Evolutionary conservation across 2,113 vertebrate genomes (phyloP).

Genomic region (Collichthys lucidus): DNA sequence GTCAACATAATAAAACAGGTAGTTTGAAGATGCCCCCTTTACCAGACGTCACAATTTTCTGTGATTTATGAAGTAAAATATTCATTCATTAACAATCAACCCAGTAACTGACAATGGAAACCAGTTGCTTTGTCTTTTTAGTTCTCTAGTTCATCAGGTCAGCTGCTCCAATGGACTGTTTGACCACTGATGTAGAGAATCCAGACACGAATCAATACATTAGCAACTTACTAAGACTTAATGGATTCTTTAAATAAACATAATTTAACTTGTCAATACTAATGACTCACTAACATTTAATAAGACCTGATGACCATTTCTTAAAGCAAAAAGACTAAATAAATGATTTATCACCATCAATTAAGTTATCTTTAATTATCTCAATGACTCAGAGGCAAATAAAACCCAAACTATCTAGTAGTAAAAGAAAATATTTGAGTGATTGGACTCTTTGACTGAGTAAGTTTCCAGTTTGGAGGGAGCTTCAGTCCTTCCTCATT

Average conservation of each 20-base stretch:
- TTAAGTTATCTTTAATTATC: not conserved
- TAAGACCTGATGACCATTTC: too few relatives aligned
- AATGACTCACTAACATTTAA: too few relatives aligned
- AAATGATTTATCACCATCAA: not conserved
- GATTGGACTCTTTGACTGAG: not conserved
- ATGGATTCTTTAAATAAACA: too few relatives aligned
- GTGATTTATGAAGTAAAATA: too few relatives aligned
- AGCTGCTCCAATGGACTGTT: not conserved
- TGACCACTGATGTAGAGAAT: not conserved
- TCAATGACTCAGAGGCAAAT: not conserved
- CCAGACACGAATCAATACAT: too few relatives aligned
- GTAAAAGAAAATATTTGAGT: not conserved
- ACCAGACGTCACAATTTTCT: not conserved
- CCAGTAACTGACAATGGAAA: too few relatives aligned
- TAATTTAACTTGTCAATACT: too few relatives aligned
- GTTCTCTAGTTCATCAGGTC: not conserved
- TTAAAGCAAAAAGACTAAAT: too few relatives aligned
- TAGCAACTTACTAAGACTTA: too few relatives aligned
- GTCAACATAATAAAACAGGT: too few relatives aligned
- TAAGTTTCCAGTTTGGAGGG: conserved; percentile 9
- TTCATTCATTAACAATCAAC: too few relatives aligned
- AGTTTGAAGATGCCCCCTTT: too few relatives aligned
- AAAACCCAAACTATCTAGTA: not conserved
- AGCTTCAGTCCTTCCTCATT: not conserved
- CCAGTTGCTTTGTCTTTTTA: not conserved